Base-by-base conservation (phyloP, 2,888 invertebrate genomes). In the Penaeus monodon region DNA sequence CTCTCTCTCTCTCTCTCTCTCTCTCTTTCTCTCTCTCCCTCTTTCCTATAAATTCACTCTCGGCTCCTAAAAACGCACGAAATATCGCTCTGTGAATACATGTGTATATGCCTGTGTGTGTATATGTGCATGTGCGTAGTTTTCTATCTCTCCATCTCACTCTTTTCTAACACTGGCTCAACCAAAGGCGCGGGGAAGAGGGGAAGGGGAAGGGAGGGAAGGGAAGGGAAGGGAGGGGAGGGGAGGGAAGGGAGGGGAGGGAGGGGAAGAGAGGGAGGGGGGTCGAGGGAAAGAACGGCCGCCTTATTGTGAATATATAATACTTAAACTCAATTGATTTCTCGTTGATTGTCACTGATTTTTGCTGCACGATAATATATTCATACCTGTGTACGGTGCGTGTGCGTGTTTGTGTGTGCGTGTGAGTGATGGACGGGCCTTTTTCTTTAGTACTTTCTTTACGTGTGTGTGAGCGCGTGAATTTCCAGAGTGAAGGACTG, bases 361-460 rank as follows among this genome's bases (percentile, higher is more conserved):
- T 27, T 70, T 27, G 27, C 8, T 29, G 70, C 29, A 33, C 29
- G 70, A 14, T 27, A 29, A 33, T 70, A 33, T 70, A 33, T 70
- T 27, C 29, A 70, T 70, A 33, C 70, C 27, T 70, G 70, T 70
- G 29, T 70, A 1, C 29, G 70, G 70, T 70, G 70, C 29, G 70
- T 17, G 20, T 70, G 29, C 70, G 79, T 79, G 79, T 79, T 49
- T 79, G 79, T 79, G 78, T 78, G 78, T 78, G 78, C 38, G 78
- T 24, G 78, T 78, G 78, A 17, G 78, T 78, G 44, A 38, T 38
- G 7, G 78, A 8, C 7, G 10, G 29, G 29, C 22, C 27, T 73
- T 57, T 57, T 57, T 57, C 57, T 57, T 57, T 57, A 57, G 17
- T 57, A 57, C 17, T 22, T 70, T 22, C 14, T 70, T 27, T 70